Evolutionary conservation across 2,888 invertebrate genomes (phyloP).

Genomic region (Meiosimyza decipiens): DNA sequence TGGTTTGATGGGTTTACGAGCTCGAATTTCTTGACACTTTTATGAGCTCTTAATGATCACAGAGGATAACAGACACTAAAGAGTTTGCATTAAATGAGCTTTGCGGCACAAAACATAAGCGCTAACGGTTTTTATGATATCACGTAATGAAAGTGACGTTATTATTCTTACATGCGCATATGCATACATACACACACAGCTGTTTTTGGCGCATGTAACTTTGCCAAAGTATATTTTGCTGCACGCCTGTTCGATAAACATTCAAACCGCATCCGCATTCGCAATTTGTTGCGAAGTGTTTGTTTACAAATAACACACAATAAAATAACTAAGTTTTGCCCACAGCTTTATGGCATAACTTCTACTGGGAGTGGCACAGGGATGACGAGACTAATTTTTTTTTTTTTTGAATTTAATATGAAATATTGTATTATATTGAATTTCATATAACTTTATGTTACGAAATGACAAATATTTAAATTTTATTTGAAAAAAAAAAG

Average conservation of each 20-base stretch:
- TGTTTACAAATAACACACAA: background rate
- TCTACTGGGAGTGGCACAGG: too few relatives aligned
- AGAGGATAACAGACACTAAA: background rate
- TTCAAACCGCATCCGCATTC: conserved; percentile 14
- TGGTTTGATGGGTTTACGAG: conserved; percentile 27
- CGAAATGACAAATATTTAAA: too few relatives aligned
- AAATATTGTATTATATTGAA: too few relatives aligned
- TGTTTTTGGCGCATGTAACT: background rate
- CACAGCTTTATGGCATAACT: too few relatives aligned
- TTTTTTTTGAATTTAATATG: too few relatives aligned
- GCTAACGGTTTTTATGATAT: conserved; percentile 18
- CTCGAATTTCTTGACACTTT: conserved; percentile 20
- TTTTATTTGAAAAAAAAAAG: too few relatives aligned
- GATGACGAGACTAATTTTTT: too few relatives aligned
- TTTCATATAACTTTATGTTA: too few relatives aligned
- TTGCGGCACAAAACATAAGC: background rate
- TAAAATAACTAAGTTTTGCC: background rate
- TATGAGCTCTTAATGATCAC: conserved; percentile 22
- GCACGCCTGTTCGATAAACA: conserved; percentile 26
- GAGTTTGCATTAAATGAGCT: background rate
- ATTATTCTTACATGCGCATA: background rate
- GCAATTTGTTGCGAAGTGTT: background rate
- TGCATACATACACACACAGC: background rate
- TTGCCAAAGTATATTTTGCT: background rate
- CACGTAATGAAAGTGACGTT: background rate